Evolutionary conservation across 2,113 vertebrate genomes (phyloP), one percentile per base, ranked within the genome.

Genomic region (Choloepus hoffmanni): DNA sequence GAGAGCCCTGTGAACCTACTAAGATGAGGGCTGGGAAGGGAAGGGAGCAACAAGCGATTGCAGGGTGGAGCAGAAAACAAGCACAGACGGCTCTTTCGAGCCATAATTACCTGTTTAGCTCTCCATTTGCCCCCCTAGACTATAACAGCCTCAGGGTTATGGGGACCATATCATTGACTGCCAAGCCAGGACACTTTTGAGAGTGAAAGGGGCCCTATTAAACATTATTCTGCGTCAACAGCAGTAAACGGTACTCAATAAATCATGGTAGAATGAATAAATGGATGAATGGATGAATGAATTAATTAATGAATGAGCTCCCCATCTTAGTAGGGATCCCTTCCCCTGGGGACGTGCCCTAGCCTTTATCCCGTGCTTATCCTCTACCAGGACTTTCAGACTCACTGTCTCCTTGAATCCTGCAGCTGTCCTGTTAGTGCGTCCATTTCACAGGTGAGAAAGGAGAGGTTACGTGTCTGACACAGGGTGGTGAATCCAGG

Each of bases 111-210:
- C 73, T 23, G 36, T 81, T 45, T 11, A 3, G 60, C 45, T 85
- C 53, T 40, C 33, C 70, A 8, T 3, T 3, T 13, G 62, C 23
- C n/a, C 24, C 36, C 4, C 10, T 2, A 1, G 12, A 21, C n/a
- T 58, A 33, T 58, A 9, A 18, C 2, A 12, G 33, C 63, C 60
- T 7, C 3, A 12, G 30, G 43, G 58, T 16, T 21, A 50, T 19
- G 19, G 28, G 43, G 55, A 3, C 24, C 28, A 5, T 1, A 0
- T 24, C 18, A 26, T 1, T 3, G 7, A n/a, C 0, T 12, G 48
- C 6, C 5, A 48, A 58, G 33, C 28, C 33, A 18, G 21, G 13
- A 60, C 11, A 14, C 26, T 28, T 48, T 3, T n/a, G 48, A 72
- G 40, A 18, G 23, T 45, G 21, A 53, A 79, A 11, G 4, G 23